Evolutionary conservation across 2,888 invertebrate genomes (phyloP), one percentile per base, ranked within the genome.

Genomic region (Leucoptera coffeella): DNA sequence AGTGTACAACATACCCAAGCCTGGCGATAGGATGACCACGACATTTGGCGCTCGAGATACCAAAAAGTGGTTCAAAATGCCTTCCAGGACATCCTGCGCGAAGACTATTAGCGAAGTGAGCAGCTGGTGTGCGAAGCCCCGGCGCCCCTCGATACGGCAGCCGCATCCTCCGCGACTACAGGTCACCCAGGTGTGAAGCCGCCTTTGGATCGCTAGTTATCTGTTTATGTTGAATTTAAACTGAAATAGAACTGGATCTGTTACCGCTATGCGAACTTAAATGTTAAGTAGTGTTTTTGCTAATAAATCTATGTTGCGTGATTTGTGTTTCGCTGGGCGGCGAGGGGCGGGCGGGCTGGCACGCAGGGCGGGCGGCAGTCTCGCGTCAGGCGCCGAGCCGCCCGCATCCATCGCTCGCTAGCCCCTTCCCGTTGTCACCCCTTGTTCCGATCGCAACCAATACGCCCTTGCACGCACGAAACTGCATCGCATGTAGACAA

Each of bases 111-210:
- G 54, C 14, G 40, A 47, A 4, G 38, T 59, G 17, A 46, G 51
- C 10, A 43, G 45, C 11, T 65, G 64, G 53, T 60, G 62, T 35
- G 45, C 44, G 12, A 47, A 48, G 11, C 53, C 56, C 13, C 49
- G 47, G 2, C 51, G 50, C 2, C 54, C 58, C 22, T 46, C 58
- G 13, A 45, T 50, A 12, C 54, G 59, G 9, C 51, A 53, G 33
- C 44, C 50, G 22, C 50, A 53, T 17, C 49, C 52, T 9, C 51
- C 55, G n/a, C 50, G 50, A 4, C 50, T 65, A 32, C 65, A 67
- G 43, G 64, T 69, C 47, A 69, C 67, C 42, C 69, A 69, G 67
- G 69, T 69, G 58, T 69, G 59, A 60, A 36, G 35, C 35, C 32
- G 29, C 28, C 33, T 34, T n/a, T 10, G 12, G 11, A 10, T n/a